phyloP scores from a whole-genome alignment of 2,113 vertebrate genomes.

The Loxodonta africana region DNA sequence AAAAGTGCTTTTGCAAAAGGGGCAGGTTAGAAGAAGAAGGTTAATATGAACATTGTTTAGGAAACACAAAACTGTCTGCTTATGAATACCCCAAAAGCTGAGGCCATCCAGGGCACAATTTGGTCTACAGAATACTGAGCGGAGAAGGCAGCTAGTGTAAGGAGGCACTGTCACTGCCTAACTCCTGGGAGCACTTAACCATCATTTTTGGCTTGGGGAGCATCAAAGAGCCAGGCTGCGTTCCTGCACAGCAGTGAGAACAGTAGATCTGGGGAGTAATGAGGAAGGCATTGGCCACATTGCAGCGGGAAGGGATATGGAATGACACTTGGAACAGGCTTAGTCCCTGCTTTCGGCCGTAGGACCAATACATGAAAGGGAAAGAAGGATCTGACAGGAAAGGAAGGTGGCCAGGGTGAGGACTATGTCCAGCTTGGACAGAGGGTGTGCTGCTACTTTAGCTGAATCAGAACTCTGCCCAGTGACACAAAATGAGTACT shows the following conservation, averaged over 20 bases:
- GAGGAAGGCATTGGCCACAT: conserved; percentile 93
- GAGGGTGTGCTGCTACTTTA: conserved; percentile 93
- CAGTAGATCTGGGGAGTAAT: conserved; percentile 98
- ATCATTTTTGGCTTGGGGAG: conserved; percentile 82
- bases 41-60: conserved; percentile 28
- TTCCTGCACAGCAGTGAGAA: conserved; percentile 96
- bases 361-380: conserved; percentile 97
- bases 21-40: neutral
- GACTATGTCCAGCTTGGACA: conserved; percentile 96
- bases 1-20: conserved; percentile 72
- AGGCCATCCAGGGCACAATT: neutral
- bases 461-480: conserved; percentile 97
- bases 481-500: conserved; percentile 98
- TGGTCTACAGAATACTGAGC: neutral
- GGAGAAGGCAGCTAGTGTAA: neutral
- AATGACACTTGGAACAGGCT: conserved; percentile 93
- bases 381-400: conserved; percentile 95
- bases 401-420: conserved; percentile 96
- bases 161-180: neutral
- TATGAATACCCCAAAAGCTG: conserved; percentile 44
- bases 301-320: conserved; percentile 93
- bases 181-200: conserved; percentile 58
- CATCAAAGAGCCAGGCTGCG: conserved; percentile 92
- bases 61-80: conserved; percentile 62
- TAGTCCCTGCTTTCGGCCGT: conserved; percentile 91